phyloP scores from a whole-genome alignment of 2,797 vertebrate genomes.

The Tinamus major region DNA sequence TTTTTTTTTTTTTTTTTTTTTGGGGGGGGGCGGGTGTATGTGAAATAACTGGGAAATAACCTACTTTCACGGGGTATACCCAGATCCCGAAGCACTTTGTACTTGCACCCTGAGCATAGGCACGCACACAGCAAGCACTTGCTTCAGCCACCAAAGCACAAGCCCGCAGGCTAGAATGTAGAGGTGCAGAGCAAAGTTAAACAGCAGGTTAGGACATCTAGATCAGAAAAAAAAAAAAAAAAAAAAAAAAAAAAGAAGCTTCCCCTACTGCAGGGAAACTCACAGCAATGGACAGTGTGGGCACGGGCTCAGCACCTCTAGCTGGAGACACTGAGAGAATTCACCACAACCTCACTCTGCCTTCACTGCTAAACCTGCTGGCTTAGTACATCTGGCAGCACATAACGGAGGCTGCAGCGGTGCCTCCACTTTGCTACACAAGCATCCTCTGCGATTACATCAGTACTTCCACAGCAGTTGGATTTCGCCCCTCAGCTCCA shows the following conservation, averaged over 20 bases:
- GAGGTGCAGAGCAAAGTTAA: not conserved
- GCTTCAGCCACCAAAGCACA: not conserved
- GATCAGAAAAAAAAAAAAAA: no score
- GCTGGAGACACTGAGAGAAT: not conserved
- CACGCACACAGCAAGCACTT: not conserved
- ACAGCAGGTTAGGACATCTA: not conserved
- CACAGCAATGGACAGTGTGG: accelerated
- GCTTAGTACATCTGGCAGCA: not conserved
- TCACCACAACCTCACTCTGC: not conserved
- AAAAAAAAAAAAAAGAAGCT: not conserved
- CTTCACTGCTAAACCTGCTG: accelerated
- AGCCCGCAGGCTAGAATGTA: not conserved
- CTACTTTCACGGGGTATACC: not conserved
- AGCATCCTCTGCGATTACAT: not conserved
- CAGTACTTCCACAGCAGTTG: not conserved
- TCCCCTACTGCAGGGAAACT: not conserved
- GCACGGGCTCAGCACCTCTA: not conserved
- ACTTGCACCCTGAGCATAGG: not conserved
- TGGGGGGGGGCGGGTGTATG: no score
- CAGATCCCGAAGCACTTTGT: not conserved
- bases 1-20: no score
- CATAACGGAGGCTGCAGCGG: accelerated
- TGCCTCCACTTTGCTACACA: not conserved
- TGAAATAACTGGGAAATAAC: not conserved
- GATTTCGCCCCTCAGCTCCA: not conserved